Percentiles rank a stretch among this genome's conserved stretches.
Evolutionary conservation across 2,888 invertebrate genomes (phyloP).

Genomic region (Mimachlamys varia): DNA sequence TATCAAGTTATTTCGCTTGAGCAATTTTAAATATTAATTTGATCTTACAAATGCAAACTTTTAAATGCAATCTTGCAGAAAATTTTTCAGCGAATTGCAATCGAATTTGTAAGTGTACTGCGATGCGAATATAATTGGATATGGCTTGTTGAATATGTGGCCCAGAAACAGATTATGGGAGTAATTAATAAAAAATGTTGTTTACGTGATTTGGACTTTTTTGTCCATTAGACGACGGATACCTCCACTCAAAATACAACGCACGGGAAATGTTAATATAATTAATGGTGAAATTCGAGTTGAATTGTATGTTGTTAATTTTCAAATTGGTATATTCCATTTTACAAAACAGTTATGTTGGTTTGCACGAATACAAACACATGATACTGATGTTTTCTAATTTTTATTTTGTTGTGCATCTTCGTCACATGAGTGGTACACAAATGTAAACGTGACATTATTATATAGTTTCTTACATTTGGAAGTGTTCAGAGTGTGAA

Average conservation of each 20-base stretch:
- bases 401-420: too few relatives aligned
- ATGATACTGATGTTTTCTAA: too few relatives aligned
- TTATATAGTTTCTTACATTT: too few relatives aligned
- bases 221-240: not conserved
- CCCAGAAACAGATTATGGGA: not conserved
- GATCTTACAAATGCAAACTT: conserved; percentile 17
- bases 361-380: too few relatives aligned
- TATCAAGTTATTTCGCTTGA: conserved; percentile 4
- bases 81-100: not conserved
- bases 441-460: too few relatives aligned
- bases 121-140: not conserved
- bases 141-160: not conserved
- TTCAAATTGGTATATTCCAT: too few relatives aligned
- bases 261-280: not conserved
- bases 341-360: too few relatives aligned
- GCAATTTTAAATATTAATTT: not conserved
- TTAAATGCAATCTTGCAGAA: not conserved
- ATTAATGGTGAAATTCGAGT: not conserved
- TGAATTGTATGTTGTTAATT: not conserved
- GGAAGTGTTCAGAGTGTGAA: too few relatives aligned
- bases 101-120: not conserved
- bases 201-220: not conserved
- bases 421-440: too few relatives aligned
- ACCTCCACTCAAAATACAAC: not conserved
- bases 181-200: not conserved